Evolutionary conservation across 2,888 invertebrate species (phyloP), one percentile per base, ranked within the genome.

Genomic region (Synergus laeviventris): DNA sequence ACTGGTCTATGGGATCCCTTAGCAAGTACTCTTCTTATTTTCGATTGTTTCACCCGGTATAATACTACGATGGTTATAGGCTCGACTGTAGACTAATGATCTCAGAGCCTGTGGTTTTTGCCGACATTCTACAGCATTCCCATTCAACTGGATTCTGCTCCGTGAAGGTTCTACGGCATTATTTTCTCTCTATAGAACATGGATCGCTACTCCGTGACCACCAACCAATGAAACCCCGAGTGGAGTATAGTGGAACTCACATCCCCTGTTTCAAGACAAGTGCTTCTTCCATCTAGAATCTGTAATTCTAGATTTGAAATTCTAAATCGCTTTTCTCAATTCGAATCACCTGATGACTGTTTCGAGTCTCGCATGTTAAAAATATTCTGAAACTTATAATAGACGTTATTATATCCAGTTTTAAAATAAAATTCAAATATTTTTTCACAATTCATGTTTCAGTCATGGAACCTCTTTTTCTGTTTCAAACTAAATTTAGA

Each of bases 91-190:
- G 90, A 90, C 90, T 90, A 90, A 90, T 90, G 90, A 90, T 90
- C 88, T 85, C 87, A 80, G 87, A 86, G 89, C 81, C 89, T 87
- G 89, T 83, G 88, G 89, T 91, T 91, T 91, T 91, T 91, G 90
- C 86, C 87, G 87, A 84, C 91, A 91, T 91, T 91, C 91, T 91
- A 90, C 91, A 89, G 88, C 90, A 91, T 91, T 91, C 91, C 87
- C 90, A 89, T 90, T 90, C 89, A 88, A 87, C 89, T 89, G 79
- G 78, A 79, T 81, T 77, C 79, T 78, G 74, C 77, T 77, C 74
- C 74, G 79, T 78, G 78, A 78, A 78, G 79, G 75, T 76, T 79
- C 76, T 77, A 75, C 76, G 70, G 80, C 74, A 76, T 80, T 80
- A 80, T 77, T 81, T 80, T 80, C 77, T 73, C 73, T 79, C 75